Base-by-base conservation (phyloP, 2,797 vertebrate genomes). In the Crocidura indochinensis region DNA sequence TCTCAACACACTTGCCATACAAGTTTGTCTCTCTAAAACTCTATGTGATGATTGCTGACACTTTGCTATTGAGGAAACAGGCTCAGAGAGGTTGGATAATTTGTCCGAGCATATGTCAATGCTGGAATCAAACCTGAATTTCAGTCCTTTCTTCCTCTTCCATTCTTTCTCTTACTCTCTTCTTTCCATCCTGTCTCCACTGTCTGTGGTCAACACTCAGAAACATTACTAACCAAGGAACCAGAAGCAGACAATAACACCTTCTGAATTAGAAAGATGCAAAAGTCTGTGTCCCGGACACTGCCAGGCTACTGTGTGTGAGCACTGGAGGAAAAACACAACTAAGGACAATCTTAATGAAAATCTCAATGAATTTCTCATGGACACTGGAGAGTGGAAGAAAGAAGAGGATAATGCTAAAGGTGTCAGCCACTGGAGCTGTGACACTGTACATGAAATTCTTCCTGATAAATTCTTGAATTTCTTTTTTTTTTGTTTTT, bases 261-360 rank as follows among this genome's bases (percentile, higher is more conserved):
- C 14, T 68, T 10, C 1, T 2, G 26, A 56, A 74, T 47, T 67
- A 38, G 0, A 29, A 4, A 7, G 12, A 53, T 0, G 62, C 53
- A 0, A 10, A 0, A 5, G 27, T 83, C 49, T 49, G 27, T 19
- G n/a, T 26, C n/a, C 49, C n/a, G 1, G 2, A 3, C 1, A 26
- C 56, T 0, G 3, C 17, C 24, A 10, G 31, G 15, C 44, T 4
- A 11, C 1, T 1, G 29, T 27, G 10, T 49, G 77, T 65, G 84
- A 76, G 15, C 46, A 11, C 24, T 0, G 53, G 15, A 1, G 19
- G 10, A 2, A 46, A 6, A 26, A 20, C 11, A 29, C 56, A 20
- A 4, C 19, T n/a, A 20, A 24, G 7, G 2, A 8, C 7, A n/a
- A 8, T 2, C 46, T 9, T 10, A 4, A 4, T 64, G 10, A 8